Percentiles rank a stretch among this genome's conserved stretches.
Conservation (phyloP, 2,888 invertebrate species). For the Helobdella robusta region DNA sequence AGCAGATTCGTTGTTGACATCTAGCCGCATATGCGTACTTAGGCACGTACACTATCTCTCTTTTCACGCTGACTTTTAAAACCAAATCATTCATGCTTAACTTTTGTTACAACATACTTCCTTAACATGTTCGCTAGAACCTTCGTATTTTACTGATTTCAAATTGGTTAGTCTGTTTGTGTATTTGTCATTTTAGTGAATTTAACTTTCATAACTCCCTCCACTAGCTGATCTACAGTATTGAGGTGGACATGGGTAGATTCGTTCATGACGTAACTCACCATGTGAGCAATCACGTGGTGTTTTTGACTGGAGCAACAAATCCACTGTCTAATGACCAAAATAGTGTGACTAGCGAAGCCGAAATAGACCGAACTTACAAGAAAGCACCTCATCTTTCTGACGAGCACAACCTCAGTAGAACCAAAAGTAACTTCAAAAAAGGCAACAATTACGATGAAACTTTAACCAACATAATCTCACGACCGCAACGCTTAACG, state of each 20-base stretch:
- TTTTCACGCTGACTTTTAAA: too few relatives aligned
- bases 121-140: too few relatives aligned
- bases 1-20: too few relatives aligned
- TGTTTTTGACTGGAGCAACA: slow-evolving; percentile 5
- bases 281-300: slow-evolving; percentile 2
- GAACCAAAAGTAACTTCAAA: not conserved
- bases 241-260: slow-evolving; percentile 23
- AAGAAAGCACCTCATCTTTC: not conserved
- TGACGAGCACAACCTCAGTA: not conserved
- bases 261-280: slow-evolving; percentile 25
- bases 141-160: too few relatives aligned
- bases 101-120: too few relatives aligned
- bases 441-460: not conserved
- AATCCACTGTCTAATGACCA: not conserved
- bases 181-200: too few relatives aligned
- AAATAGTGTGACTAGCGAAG: not conserved
- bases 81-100: too few relatives aligned
- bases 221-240: slow-evolving; percentile 20
- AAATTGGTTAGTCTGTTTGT: too few relatives aligned
- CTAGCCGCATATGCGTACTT: too few relatives aligned
- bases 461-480: not conserved
- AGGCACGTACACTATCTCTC: too few relatives aligned
- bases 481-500: slow-evolving; percentile 13
- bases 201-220: not conserved
- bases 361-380: not conserved